A percentile compares a stretch with the other conserved stretches of the same genome.
Conservation (phyloP, 2,113 vertebrate genomes). For the Entelurus aequoreus region DNA sequence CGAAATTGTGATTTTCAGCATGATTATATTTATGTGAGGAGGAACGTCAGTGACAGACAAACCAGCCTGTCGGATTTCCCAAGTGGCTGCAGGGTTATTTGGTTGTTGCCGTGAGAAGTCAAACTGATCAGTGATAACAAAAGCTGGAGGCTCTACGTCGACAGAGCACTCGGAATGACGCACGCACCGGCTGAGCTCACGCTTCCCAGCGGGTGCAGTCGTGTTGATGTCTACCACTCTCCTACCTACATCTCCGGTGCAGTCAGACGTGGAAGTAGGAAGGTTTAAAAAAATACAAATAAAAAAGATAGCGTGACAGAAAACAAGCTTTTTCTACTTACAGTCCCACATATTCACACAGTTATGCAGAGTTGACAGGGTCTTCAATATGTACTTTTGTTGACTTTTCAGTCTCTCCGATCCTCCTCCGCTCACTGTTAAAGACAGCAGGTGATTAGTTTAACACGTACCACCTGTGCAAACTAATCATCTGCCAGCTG, state of each 20-base stretch:
- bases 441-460: no score
- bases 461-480: no score
- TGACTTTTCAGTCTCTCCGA: no score
- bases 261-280: no score
- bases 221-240: not conserved
- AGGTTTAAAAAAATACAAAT: no score
- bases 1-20: not conserved
- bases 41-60: not conserved
- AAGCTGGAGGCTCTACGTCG: not conserved
- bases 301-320: no score
- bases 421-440: no score
- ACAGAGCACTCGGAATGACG: not conserved
- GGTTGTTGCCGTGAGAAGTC: not conserved
- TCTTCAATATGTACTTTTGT: no score
- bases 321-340: no score
- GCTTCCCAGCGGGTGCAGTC: not conserved
- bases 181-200: not conserved
- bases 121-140: not conserved
- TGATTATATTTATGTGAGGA: not conserved
- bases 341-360: no score
- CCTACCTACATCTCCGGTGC: not conserved
- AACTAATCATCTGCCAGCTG: no score
- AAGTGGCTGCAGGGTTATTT: not conserved
- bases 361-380: no score
- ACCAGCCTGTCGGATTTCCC: constrained; percentile 1